phyloP scores from a whole-genome alignment of 2,888 invertebrate genomes.

The Xestia rhomboidea region DNA sequence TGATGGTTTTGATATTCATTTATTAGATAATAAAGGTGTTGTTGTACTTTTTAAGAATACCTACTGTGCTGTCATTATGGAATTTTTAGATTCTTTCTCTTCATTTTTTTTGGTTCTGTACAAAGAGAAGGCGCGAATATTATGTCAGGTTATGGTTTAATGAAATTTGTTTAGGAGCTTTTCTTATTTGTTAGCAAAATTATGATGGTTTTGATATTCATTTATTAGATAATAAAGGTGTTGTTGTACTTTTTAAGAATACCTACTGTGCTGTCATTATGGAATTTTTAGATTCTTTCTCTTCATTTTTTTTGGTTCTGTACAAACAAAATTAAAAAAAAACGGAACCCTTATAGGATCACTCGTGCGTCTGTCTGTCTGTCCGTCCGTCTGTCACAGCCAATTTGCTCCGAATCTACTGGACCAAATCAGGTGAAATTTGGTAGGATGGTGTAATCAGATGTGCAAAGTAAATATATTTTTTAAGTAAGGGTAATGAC shows the following conservation, averaged over 20 bases:
- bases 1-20: neutral
- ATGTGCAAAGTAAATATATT: too few relatives aligned
- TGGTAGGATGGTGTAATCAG: too few relatives aligned
- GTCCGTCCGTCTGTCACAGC: too few relatives aligned
- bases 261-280: neutral
- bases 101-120: too few relatives aligned
- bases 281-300: neutral
- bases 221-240: neutral
- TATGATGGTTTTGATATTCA: neutral
- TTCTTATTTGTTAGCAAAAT: neutral
- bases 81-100: neutral
- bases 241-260: neutral
- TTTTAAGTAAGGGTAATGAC: too few relatives aligned
- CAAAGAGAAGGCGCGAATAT: slow-evolving; percentile 16
- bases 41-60: neutral
- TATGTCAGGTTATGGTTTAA: slow-evolving; percentile 15
- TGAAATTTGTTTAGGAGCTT: slow-evolving; percentile 27
- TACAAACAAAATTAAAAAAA: too few relatives aligned
- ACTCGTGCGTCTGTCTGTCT: too few relatives aligned
- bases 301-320: too few relatives aligned
- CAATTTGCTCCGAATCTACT: too few relatives aligned
- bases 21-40: neutral
- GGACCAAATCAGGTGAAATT: too few relatives aligned
- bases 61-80: neutral
- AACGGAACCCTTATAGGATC: too few relatives aligned